phyloP scores from a whole-genome alignment of 2,797 vertebrate genomes.

The Scolopax rusticola region DNA sequence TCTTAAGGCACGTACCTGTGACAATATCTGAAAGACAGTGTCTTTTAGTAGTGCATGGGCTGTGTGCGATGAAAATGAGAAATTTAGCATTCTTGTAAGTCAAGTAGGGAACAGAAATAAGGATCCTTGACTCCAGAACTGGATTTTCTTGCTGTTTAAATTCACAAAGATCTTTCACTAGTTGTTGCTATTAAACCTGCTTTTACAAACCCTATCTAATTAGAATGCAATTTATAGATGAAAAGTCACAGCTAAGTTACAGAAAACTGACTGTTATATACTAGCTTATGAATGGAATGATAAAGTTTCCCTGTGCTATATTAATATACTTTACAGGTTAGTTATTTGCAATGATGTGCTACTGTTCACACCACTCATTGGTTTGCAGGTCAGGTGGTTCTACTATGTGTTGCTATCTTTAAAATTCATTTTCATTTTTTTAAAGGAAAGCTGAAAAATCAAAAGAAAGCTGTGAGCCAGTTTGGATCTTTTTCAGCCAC shows the following conservation, averaged over 20 bases:
- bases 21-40: background rate
- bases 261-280: background rate
- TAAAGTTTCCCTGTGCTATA: background rate
- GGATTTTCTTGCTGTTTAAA: background rate
- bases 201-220: background rate
- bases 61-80: background rate
- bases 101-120: background rate
- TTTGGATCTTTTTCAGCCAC: slow-evolving; percentile 89
- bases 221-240: background rate
- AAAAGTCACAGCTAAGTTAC: background rate
- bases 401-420: background rate
- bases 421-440: background rate
- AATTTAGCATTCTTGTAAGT: background rate
- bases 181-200: background rate
- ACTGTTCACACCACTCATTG: background rate
- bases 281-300: background rate
- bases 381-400: background rate
- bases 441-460: slow-evolving; percentile 55
- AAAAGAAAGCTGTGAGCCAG: slow-evolving; percentile 74
- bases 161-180: background rate
- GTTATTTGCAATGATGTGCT: background rate
- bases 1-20: background rate
- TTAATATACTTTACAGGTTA: background rate
- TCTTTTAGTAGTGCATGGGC: background rate
- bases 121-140: background rate